phyloP scores from a whole-genome alignment of 2,797 vertebrate species.

The Mormyrus hasselquistii region DNA sequence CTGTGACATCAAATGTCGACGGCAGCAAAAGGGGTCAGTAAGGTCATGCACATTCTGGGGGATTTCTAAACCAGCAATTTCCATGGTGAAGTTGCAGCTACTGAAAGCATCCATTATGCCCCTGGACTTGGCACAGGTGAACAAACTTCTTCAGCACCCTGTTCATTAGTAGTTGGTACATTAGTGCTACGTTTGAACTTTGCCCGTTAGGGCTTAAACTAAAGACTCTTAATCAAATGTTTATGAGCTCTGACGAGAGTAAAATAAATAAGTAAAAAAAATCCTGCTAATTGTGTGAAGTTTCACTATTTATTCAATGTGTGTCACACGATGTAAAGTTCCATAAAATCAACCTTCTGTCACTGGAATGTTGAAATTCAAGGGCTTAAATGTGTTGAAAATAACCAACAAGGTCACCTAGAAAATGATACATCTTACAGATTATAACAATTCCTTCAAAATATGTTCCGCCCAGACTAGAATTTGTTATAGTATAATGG shows the following conservation, averaged over 20 bases:
- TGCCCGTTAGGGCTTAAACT: constrained; percentile 43
- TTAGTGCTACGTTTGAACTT: constrained; percentile 53
- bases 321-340: background rate
- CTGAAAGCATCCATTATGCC: constrained; percentile 74
- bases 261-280: background rate
- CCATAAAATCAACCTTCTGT: background rate
- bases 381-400: background rate
- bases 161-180: constrained; percentile 55
- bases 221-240: background rate
- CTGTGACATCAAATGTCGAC: constrained; percentile 49
- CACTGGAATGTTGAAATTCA: background rate
- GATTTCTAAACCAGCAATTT: constrained; percentile 70
- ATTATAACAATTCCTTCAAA: background rate
- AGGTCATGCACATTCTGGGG: constrained; percentile 67
- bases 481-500: background rate
- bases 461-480: background rate
- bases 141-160: constrained; percentile 49
- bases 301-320: constrained; percentile 22
- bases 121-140: constrained; percentile 52
- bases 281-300: background rate
- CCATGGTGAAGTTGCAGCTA: constrained; percentile 57
- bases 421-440: background rate
- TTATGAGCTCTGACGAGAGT: background rate
- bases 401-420: background rate
- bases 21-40: constrained; percentile 52